Conservation (phyloP, 2,113 vertebrate species). For the Chunga burmeisteri region DNA sequence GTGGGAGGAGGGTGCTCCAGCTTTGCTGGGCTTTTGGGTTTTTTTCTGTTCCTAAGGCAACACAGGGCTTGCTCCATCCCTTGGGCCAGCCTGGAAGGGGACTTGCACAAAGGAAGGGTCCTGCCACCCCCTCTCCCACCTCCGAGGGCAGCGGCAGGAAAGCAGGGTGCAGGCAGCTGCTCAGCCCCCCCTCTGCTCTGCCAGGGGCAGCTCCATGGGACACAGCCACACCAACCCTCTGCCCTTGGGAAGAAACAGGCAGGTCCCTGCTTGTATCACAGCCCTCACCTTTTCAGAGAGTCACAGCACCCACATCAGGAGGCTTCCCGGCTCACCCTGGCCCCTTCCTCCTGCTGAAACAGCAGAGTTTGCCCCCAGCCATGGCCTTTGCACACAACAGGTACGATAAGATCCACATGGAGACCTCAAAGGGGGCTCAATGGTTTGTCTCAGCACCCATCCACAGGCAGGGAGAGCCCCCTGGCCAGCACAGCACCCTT, state of each 20-base stretch:
- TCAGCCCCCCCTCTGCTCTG: not conserved
- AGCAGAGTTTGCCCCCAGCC: not conserved
- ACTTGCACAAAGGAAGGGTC: not conserved
- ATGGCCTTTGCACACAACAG: not conserved
- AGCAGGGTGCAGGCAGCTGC: not conserved
- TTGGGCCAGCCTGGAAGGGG: not conserved
- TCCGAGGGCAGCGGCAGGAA: too few species aligned
- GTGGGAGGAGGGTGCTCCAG: too few species aligned
- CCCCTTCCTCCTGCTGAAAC: not conserved
- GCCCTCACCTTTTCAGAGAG: not conserved
- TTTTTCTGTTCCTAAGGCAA: not conserved
- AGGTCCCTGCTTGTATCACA: not conserved
- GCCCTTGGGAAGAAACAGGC: not conserved
- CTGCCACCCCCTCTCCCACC: too few species aligned
- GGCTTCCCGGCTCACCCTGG: not conserved
- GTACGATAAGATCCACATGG: rapidly evolving
- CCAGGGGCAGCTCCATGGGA: too few species aligned
- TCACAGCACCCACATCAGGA: too few species aligned
- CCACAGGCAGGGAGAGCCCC: not conserved
- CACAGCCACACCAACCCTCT: not conserved
- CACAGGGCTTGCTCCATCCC: not conserved
- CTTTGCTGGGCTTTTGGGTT: not conserved
- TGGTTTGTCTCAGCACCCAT: not conserved
- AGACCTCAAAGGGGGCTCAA: too few species aligned
- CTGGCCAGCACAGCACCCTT: not conserved